Evolutionary conservation across 2,797 vertebrate genomes (phyloP).

Genomic region (Alosa sapidissima): DNA sequence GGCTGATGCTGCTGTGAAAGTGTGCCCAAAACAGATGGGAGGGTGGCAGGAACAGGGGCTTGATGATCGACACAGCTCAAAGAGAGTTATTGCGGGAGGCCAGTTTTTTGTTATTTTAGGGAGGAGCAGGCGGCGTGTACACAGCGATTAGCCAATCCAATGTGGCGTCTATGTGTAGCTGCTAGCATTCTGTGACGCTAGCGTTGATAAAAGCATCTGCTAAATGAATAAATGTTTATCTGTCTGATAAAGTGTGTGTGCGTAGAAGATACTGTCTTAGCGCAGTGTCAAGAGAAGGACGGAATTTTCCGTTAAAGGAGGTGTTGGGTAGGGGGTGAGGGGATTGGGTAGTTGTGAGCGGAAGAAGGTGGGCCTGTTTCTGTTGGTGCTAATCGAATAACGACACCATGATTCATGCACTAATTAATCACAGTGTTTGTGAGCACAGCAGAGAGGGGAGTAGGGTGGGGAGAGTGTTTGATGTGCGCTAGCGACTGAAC

Average conservation of each 20-base stretch:
- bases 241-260: too few relatives aligned
- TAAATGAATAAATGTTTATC: too few relatives aligned
- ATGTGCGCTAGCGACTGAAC: conserved; percentile 63
- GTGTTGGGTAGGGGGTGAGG: background rate
- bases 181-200: background rate
- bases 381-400: conserved; percentile 70
- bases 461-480: conserved; percentile 57
- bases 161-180: background rate
- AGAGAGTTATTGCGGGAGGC: background rate
- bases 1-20: background rate
- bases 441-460: conserved; percentile 55
- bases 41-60: background rate
- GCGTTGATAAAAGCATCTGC: background rate
- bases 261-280: background rate
- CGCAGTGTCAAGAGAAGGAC: background rate
- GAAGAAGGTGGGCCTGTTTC: conserved; percentile 58
- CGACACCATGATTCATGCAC: conserved; percentile 62
- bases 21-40: background rate
- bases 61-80: background rate
- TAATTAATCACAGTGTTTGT: conserved; percentile 73
- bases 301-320: background rate
- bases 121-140: background rate
- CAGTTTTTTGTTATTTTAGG: background rate
- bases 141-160: too few relatives aligned
- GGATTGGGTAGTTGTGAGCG: too few relatives aligned